phyloP scores from a whole-genome alignment of 30 jellyfish, hydroid and myxozoan species.

The Hydra vulgaris region DNA sequence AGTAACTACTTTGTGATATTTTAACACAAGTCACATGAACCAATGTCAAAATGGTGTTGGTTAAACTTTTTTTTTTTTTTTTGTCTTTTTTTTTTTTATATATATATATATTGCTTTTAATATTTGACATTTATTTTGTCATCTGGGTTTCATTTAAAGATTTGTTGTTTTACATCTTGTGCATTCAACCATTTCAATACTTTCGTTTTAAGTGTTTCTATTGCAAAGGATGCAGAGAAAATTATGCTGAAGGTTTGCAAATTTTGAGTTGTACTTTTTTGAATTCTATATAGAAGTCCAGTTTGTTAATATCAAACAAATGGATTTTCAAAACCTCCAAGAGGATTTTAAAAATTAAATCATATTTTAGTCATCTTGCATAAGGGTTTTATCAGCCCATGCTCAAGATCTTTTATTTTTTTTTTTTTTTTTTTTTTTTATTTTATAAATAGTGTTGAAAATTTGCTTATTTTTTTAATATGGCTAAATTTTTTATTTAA shows the following conservation, averaged over 20 bases:
- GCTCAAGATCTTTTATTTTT: not conserved
- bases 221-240: not conserved
- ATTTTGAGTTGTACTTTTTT: not conserved
- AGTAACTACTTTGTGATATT: not conserved
- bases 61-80: not conserved
- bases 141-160: not conserved
- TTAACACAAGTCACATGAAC: not conserved
- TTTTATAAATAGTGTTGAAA: not conserved
- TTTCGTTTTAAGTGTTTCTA: not conserved
- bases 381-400: not conserved
- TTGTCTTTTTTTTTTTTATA: not conserved
- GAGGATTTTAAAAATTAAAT: not conserved
- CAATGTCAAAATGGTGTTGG: not conserved
- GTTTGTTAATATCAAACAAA: not conserved
- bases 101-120: too few relatives aligned
- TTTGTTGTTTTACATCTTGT: not conserved
- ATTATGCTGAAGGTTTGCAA: not conserved
- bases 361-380: not conserved
- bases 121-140: not conserved
- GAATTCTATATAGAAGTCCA: not conserved
- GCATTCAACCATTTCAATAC: not conserved
- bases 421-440: too few relatives aligned
- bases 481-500: not conserved
- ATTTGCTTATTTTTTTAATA: not conserved
- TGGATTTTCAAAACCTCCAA: not conserved